Conservation (phyloP, 2,797 vertebrate species). For the Tangara arthus region DNA sequence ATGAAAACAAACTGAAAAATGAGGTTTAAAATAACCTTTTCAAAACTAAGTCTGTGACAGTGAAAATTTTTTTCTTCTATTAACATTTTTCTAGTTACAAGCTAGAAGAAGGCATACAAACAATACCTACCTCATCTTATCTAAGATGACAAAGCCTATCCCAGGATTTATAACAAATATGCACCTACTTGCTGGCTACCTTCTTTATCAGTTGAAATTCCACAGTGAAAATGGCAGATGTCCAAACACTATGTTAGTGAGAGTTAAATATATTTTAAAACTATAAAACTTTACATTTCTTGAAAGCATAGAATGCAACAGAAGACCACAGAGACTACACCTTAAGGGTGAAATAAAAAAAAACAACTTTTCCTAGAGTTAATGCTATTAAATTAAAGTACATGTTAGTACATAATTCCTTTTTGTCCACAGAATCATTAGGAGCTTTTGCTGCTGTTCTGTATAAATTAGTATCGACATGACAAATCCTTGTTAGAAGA, state of each 20-base stretch:
- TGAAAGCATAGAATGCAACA: constrained; percentile 8
- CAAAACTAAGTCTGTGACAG: not conserved
- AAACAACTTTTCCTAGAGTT: constrained; percentile 23
- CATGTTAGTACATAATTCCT: constrained; percentile 50
- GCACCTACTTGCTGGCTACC: constrained; percentile 60
- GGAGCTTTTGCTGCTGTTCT: constrained; percentile 48
- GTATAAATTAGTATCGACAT: constrained; percentile 48
- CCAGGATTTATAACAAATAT: constrained; percentile 68
- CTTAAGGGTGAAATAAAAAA: constrained; percentile 42
- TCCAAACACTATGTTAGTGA: constrained; percentile 52
- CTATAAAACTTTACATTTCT: constrained; percentile 38
- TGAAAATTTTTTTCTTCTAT: not conserved
- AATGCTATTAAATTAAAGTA: constrained; percentile 35
- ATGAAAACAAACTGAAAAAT: constrained; percentile 1
- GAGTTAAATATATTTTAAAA: constrained; percentile 52
- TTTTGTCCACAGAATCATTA: constrained; percentile 46
- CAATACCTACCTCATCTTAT: constrained; percentile 50
- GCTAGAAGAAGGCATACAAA: constrained; percentile 42
- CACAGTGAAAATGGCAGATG: constrained; percentile 59
- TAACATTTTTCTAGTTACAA: constrained; percentile 22
- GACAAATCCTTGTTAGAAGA: constrained; percentile 55
- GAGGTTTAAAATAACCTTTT: constrained; percentile 9
- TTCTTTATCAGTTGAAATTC: constrained; percentile 70
- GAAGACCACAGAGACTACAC: constrained; percentile 28
- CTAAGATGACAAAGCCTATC: constrained; percentile 65